phyloP scores from a whole-genome alignment of 2,888 invertebrate genomes.

The Diarsia mendica region DNA sequence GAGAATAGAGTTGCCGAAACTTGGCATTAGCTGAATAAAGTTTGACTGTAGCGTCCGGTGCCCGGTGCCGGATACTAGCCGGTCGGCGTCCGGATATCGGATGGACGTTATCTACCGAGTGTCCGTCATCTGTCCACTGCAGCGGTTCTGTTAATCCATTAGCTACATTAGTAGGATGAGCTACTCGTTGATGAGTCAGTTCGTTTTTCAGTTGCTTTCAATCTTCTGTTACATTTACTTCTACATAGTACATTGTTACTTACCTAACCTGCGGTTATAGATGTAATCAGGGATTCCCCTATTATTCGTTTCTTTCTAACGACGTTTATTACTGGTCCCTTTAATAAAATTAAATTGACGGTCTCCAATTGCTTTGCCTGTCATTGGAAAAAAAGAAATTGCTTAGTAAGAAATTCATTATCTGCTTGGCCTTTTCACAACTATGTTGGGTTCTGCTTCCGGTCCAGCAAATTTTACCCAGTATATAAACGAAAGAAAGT shows the following conservation, averaged over 20 bases:
- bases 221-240: conserved; percentile 6
- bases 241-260: background rate
- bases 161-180: conserved; percentile 49
- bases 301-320: background rate
- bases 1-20: conserved; percentile 47
- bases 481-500: background rate
- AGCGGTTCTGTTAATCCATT: conserved; percentile 61
- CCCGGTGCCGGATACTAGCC: conserved; percentile 63
- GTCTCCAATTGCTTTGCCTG: background rate
- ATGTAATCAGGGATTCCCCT: background rate
- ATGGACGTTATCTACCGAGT: conserved; percentile 68
- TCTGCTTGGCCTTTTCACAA: background rate
- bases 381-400: background rate
- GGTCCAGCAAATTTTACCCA: background rate
- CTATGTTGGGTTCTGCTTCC: background rate
- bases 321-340: background rate
- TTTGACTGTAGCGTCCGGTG: conserved; percentile 60
- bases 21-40: conserved; percentile 52
- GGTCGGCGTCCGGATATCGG: conserved; percentile 71
- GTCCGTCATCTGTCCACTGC: conserved; percentile 64
- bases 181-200: conserved; percentile 14
- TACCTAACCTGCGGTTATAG: background rate
- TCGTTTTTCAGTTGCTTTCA: background rate
- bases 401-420: background rate
- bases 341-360: background rate